Evolutionary conservation across 2,888 invertebrate species (phyloP).

Genomic region (Spisula solida): DNA sequence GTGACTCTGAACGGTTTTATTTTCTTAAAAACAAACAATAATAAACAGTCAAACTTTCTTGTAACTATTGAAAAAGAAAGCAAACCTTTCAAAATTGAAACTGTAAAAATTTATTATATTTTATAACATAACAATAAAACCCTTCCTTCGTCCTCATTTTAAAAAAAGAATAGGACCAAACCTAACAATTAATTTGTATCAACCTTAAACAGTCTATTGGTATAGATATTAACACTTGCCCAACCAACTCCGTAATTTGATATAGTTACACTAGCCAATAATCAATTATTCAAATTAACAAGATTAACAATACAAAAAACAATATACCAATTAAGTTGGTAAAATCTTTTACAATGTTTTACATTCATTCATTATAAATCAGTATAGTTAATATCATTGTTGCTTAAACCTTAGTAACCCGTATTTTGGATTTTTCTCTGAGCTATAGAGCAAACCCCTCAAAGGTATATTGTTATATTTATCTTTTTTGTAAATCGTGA

Average conservation of each 20-base stretch:
- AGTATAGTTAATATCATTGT: neutral
- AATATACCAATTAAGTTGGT: neutral
- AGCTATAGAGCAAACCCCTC: neutral
- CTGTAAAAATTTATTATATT: too few species aligned
- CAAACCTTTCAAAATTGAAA: too few species aligned
- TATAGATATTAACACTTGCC: neutral
- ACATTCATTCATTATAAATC: neutral
- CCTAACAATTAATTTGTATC: too few species aligned
- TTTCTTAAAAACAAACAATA: too few species aligned
- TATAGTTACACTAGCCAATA: conserved; percentile 29
- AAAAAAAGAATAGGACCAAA: too few species aligned
- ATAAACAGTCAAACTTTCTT: too few species aligned
- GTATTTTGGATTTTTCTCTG: neutral
- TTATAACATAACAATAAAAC: too few species aligned
- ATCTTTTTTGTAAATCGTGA: neutral
- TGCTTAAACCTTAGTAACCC: neutral
- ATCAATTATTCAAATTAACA: conserved; percentile 30
- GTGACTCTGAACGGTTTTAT: too few species aligned
- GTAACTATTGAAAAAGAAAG: too few species aligned
- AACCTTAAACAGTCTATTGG: too few species aligned
- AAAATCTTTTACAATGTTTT: neutral
- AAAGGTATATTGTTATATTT: neutral
- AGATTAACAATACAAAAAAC: conserved; percentile 26
- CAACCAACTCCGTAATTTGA: neutral
- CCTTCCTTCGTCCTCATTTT: too few species aligned